These are phyloP conservation scores for Agonopterix arenella DNA, from an alignment of 2,888 invertebrate genomes.

Conservation along the genomic window DNA sequence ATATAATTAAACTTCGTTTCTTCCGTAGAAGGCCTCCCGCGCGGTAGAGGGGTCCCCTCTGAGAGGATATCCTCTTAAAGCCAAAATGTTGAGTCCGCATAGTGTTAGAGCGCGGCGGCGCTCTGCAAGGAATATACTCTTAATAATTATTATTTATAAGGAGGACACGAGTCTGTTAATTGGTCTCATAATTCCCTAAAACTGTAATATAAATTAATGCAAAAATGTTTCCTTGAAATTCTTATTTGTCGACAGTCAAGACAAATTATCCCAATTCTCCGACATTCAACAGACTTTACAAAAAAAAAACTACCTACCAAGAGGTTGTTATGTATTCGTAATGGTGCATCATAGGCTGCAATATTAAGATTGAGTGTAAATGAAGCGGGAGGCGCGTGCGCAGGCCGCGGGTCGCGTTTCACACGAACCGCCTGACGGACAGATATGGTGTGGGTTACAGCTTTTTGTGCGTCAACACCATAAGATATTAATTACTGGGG, in stretches of 20 bases:
- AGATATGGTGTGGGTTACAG: slow-evolving; percentile 13
- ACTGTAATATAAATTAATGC: too few relatives aligned
- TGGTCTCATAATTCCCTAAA: too few relatives aligned
- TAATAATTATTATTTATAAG: too few relatives aligned
- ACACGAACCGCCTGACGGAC: slow-evolving; percentile 19
- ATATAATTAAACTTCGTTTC: too few relatives aligned
- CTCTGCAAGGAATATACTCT: too few relatives aligned
- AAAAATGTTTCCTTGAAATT: too few relatives aligned
- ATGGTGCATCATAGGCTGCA: slow-evolving; percentile 63
- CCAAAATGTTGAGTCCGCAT: too few relatives aligned
- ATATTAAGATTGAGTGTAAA: slow-evolving; percentile 72
- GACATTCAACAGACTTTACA: slow-evolving; percentile 23
- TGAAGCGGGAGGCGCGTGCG: slow-evolving; percentile 64
- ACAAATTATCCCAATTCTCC: slow-evolving; percentile 19
- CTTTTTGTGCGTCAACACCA: slow-evolving; percentile 51
- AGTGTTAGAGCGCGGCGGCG: too few relatives aligned
- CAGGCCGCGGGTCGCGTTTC: slow-evolving; percentile 46
- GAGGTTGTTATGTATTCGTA: slow-evolving; percentile 55
- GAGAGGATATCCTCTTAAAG: too few relatives aligned
- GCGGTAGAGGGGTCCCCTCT: too few relatives aligned
- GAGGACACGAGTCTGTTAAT: too few relatives aligned
- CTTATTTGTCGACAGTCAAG: slow-evolving; percentile 3
- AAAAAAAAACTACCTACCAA: slow-evolving; percentile 43
- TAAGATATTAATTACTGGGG: slow-evolving; percentile 68
- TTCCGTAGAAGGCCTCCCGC: too few relatives aligned